Conservation (phyloP, 2,797 vertebrate species). For the Siniperca obscura region DNA sequence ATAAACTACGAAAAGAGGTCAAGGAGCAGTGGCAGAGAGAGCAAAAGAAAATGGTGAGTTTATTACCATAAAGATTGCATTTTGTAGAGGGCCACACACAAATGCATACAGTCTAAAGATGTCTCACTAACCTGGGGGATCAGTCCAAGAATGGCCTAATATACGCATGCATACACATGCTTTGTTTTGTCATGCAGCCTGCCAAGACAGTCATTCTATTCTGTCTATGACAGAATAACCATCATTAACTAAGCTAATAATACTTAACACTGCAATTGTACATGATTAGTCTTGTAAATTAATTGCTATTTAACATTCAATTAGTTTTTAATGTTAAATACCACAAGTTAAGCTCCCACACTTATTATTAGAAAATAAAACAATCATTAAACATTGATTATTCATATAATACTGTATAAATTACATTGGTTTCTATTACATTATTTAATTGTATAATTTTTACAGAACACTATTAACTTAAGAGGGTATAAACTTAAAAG, state of each 20-base stretch:
- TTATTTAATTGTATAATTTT: background rate
- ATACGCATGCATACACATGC: slow-evolving; percentile 23
- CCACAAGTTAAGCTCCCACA: background rate
- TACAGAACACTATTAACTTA: background rate
- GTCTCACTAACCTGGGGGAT: slow-evolving; percentile 22
- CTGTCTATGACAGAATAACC: background rate
- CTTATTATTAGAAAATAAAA: slow-evolving; percentile 2
- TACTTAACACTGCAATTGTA: background rate
- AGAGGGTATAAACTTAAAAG: background rate
- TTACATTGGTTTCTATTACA: background rate
- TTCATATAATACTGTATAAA: background rate
- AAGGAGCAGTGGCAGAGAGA: slow-evolving; percentile 98
- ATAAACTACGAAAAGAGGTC: slow-evolving; percentile 96
- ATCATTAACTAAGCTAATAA: background rate
- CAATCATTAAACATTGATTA: background rate
- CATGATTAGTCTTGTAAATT: background rate
- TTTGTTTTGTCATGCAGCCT: slow-evolving; percentile 1
- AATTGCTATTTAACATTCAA: background rate
- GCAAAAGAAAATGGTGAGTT: slow-evolving; percentile 96
- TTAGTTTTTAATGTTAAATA: background rate
- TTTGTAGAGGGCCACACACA: slow-evolving; percentile 32
- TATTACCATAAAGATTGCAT: slow-evolving; percentile 2
- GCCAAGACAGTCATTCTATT: background rate
- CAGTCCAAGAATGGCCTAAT: background rate
- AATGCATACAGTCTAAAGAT: slow-evolving; percentile 6